Evolutionary conservation across 2,797 vertebrate genomes (phyloP).

Genomic region (Sandelia bainsii): DNA sequence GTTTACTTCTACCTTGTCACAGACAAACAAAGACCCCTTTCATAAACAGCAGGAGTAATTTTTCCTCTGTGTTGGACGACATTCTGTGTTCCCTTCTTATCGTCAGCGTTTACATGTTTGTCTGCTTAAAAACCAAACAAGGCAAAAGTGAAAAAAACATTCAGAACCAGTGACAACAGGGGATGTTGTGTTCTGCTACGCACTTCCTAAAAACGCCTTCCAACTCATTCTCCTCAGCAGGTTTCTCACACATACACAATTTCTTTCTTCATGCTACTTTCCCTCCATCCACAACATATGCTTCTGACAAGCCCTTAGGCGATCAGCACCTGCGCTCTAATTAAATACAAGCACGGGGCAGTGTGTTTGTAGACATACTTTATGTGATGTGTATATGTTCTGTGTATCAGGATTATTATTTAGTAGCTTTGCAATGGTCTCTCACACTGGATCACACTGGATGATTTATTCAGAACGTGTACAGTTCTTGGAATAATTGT

Average conservation of each 20-base stretch:
- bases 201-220: constrained; percentile 32
- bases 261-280: constrained; percentile 49
- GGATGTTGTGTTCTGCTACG: constrained; percentile 35
- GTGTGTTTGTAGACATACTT: constrained; percentile 52
- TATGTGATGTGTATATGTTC: constrained; percentile 46
- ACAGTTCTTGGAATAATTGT: constrained; percentile 44
- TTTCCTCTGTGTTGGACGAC: constrained; percentile 1
- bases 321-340: constrained; percentile 75
- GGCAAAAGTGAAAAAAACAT: constrained; percentile 21
- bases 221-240: constrained; percentile 16
- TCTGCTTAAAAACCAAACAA: constrained; percentile 33
- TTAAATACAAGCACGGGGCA: constrained; percentile 67
- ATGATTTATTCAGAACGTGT: constrained; percentile 57
- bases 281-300: constrained; percentile 54
- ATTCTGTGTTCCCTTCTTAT: constrained; percentile 23
- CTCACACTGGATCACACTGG: neutral
- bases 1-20: constrained; percentile 61
- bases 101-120: constrained; percentile 13
- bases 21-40: constrained; percentile 66
- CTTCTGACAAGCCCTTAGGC: constrained; percentile 65
- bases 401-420: constrained; percentile 46
- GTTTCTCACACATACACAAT: constrained; percentile 39
- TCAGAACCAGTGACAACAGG: constrained; percentile 11
- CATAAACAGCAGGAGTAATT: constrained; percentile 40
- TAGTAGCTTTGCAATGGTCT: constrained; percentile 44